These are phyloP conservation scores for Plecturocebus donacophilus DNA, from an alignment of 2,113 vertebrate genomes.

Conservation along the genomic window DNA sequence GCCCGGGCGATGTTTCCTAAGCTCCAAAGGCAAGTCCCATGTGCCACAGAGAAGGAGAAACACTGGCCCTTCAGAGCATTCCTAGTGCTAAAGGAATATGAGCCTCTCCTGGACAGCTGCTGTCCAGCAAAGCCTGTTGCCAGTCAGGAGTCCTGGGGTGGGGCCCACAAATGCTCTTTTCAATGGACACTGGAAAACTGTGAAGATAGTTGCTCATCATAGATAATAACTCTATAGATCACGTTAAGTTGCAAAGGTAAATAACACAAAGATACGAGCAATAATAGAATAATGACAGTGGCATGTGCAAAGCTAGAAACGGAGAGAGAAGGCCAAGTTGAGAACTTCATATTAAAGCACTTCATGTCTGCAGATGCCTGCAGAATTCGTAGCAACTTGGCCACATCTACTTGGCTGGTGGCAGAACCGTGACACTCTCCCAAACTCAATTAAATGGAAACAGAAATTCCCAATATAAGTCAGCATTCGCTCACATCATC, in stretches of 20 bases:
- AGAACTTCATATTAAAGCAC: not conserved
- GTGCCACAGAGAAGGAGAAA: not conserved
- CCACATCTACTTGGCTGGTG: not conserved
- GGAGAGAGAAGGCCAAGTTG: accelerated
- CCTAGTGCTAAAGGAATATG: too few species aligned
- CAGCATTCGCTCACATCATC: not conserved
- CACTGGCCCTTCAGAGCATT: not conserved
- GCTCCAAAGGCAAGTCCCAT: not conserved
- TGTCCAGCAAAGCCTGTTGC: too few species aligned
- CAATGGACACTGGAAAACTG: not conserved
- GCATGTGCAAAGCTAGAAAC: accelerated
- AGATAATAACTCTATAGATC: not conserved
- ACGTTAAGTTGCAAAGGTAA: not conserved
- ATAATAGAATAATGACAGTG: accelerated
- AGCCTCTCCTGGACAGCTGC: not conserved
- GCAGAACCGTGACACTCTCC: too few species aligned
- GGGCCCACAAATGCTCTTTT: not conserved
- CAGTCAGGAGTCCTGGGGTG: not conserved
- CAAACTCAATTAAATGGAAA: not conserved
- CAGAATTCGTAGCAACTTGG: not conserved
- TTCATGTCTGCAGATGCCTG: not conserved
- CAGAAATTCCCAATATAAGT: not conserved
- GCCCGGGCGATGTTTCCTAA: not conserved
- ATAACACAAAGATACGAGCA: not conserved
- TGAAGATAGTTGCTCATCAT: not conserved